Percentiles rank a stretch among this genome's conserved stretches.
Conservation (phyloP, 2,113 vertebrate genomes). For the Plecturocebus donacophilus region DNA sequence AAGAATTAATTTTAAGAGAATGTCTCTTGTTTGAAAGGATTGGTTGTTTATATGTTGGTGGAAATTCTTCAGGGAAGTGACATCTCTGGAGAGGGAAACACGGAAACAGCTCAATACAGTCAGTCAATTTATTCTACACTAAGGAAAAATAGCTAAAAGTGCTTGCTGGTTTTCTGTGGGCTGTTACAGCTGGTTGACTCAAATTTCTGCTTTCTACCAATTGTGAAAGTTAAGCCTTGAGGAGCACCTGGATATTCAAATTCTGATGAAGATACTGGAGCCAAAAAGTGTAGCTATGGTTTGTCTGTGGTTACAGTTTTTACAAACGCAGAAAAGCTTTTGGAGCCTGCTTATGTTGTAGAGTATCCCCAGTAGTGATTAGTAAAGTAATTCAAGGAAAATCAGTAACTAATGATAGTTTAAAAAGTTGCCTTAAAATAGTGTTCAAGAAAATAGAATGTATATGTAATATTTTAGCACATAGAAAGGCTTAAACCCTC, state of each 20-base stretch:
- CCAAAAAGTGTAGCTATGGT: background rate
- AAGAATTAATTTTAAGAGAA: constrained; percentile 30
- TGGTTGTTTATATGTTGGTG: background rate
- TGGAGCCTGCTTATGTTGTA: background rate
- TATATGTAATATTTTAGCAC: background rate
- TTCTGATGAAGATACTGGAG: background rate
- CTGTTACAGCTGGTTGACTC: background rate
- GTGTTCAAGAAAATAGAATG: constrained; percentile 22
- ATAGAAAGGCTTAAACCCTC: background rate
- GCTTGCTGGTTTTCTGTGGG: background rate
- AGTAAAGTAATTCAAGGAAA: constrained; percentile 43
- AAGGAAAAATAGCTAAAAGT: background rate
- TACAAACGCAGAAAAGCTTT: background rate
- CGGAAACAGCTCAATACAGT: background rate
- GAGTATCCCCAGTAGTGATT: background rate
- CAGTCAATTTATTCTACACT: background rate
- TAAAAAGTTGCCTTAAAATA: background rate
- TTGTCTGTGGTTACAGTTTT: background rate
- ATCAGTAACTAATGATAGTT: background rate
- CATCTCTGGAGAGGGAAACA: background rate
- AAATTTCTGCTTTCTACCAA: background rate
- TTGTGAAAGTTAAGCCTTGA: background rate
- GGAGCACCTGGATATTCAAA: background rate
- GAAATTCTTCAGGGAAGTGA: constrained; percentile 29
- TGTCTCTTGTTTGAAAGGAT: background rate